Evolutionary conservation across 2,113 vertebrate genomes (phyloP), one percentile per base, ranked within the genome.

Genomic region (Neotragus pygmaeus): DNA sequence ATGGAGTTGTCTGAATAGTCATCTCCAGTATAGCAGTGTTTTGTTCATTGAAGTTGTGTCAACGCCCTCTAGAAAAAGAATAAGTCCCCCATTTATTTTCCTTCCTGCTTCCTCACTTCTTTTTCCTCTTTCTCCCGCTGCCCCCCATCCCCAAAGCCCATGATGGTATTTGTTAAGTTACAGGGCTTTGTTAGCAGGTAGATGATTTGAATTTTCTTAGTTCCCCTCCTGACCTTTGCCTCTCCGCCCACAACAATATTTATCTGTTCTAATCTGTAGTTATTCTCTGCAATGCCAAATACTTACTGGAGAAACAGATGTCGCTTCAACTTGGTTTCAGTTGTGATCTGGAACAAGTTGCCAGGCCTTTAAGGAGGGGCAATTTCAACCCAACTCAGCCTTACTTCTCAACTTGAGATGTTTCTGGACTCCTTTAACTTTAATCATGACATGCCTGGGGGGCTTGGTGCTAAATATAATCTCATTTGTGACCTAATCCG

Each of bases 261-360:
- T 91, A 89, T 94, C 95, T 60, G 75, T 75, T 94, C 81, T 85
- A 49, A 92, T 95, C 85, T 94, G 82, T 78, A 17, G 49, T 70
- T 96, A 70, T 90, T 90, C 90, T 96, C 81, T 89, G 64, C 27
- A 36, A 28, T 58, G 94, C 84, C 81, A 97, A 16, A 80, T 19
- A 43, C 80, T 96, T 96, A 90, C 51, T 87, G 73, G 75, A 96
- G 96, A 73, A 92, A 81, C 92, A 94, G 92, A 97, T 97, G 97
- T 85, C 81, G 9, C 87, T 94, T 96, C 66, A 80, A 0, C 60
- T 57, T 87, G 92, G 49, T 92, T 97, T 96, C 78, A 25, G 86
- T 77, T 94, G 49, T 95, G 91, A 94, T 96, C 97, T 94, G 94
- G 80, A 95, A 62, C 62, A 94, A 85, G 90, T 80, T 94, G 60